These are phyloP conservation scores for Leptopterna dolabrata DNA, from an alignment of 2,888 invertebrate species.

Conservation along the genomic window DNA sequence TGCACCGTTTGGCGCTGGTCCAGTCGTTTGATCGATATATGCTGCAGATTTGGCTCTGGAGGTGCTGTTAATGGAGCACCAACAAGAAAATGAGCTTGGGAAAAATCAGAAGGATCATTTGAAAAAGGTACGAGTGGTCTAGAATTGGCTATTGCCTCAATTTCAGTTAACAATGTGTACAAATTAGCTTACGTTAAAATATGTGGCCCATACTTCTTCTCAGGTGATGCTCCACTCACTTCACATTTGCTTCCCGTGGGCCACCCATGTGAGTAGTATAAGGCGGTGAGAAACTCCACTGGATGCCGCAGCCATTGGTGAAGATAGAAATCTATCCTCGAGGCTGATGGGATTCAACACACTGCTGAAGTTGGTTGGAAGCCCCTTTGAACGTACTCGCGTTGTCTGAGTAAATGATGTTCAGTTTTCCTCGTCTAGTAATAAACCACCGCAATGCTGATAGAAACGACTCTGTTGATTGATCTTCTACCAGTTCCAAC, in stretches of 20 bases:
- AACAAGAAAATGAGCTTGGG: conserved; percentile 64
- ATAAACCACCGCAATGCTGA: conserved; percentile 62
- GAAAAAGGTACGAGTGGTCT: conserved; percentile 61
- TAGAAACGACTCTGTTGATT: conserved; percentile 61
- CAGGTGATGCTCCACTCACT: conserved; percentile 51
- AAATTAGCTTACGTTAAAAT: conserved; percentile 57
- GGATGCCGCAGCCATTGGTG: conserved; percentile 51
- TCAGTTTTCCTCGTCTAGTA: conserved; percentile 61
- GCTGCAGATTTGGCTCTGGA: conserved; percentile 51
- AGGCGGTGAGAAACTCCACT: conserved; percentile 61
- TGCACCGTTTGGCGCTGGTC: not conserved
- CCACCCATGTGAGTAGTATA: conserved; percentile 51
- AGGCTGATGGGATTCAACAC: not conserved
- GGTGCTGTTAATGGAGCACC: conserved; percentile 58
- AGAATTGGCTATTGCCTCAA: conserved; percentile 63
- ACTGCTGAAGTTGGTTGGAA: conserved; percentile 56
- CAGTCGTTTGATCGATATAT: not conserved
- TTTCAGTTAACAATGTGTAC: conserved; percentile 58
- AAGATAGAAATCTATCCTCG: not conserved
- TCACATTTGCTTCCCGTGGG: conserved; percentile 54
- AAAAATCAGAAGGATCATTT: conserved; percentile 60
- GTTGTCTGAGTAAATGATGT: conserved; percentile 62
- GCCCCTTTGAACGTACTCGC: conserved; percentile 64
- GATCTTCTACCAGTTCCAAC: conserved; percentile 62
- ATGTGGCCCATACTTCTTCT: conserved; percentile 35